These are phyloP conservation scores for Imbricaverruca yamaguchii DNA, from an alignment of 2,888 invertebrate species.

Conservation along the genomic window DNA sequence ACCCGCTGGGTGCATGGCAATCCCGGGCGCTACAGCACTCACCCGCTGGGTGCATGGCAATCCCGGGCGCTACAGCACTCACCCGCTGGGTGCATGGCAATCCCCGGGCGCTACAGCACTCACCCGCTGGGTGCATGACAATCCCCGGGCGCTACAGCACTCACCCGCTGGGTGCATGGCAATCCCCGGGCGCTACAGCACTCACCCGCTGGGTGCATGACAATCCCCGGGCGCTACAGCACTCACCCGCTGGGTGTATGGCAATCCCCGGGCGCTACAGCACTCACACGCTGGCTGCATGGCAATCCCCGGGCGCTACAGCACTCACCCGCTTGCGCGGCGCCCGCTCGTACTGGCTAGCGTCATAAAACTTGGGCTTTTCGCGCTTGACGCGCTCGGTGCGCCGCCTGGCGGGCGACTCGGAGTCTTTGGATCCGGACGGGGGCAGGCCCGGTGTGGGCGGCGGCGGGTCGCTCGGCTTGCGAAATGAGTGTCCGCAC, in stretches of 20 bases:
- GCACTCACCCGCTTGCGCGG: slow-evolving; percentile 1
- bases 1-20: background rate
- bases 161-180: background rate
- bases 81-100: background rate
- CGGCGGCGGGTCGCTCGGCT: background rate
- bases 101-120: background rate
- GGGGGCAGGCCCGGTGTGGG: background rate
- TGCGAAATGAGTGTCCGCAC: slow-evolving; percentile 13
- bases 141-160: background rate
- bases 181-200: background rate
- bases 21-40: background rate
- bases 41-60: background rate
- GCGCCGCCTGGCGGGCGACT: slow-evolving; percentile 36
- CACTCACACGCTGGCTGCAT: too few relatives aligned
- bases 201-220: background rate
- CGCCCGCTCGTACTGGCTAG: slow-evolving; percentile 58
- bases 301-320: background rate
- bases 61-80: background rate
- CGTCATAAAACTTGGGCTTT: slow-evolving; percentile 74
- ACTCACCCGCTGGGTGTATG: background rate
- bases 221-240: background rate
- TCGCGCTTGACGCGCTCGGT: slow-evolving; percentile 66
- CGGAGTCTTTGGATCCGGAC: background rate
- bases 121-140: background rate
- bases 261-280: too few relatives aligned